Conservation (phyloP, 2,113 vertebrate genomes). For the Oxyura jamaicensis region DNA sequence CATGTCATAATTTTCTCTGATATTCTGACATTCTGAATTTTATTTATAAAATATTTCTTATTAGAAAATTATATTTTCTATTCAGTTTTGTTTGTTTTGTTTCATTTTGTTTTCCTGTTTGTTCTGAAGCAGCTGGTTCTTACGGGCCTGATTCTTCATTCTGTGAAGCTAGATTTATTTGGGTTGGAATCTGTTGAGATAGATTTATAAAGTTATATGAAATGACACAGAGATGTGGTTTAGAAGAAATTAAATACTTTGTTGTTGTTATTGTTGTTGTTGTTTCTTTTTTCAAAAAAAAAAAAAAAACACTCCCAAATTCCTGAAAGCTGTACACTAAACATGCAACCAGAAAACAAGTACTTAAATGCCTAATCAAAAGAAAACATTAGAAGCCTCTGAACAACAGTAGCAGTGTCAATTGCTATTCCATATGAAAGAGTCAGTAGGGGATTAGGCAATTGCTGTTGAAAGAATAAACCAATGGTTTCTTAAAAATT, state of each 20-base stretch:
- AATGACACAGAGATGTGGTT: not conserved
- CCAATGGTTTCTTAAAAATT: not conserved
- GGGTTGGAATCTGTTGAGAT: not conserved
- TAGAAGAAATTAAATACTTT: not conserved
- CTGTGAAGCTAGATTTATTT: not conserved
- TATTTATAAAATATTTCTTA: not conserved
- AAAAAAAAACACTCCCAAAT: not conserved
- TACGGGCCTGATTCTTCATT: not conserved
- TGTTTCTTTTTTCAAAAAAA: no score
- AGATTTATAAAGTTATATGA: not conserved
- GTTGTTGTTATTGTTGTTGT: no score
- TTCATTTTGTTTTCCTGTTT: not conserved
- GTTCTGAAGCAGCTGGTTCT: not conserved
- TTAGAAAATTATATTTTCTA: not conserved
- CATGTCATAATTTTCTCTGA: not conserved
- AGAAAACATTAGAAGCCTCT: not conserved
- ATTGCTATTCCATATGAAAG: not conserved
- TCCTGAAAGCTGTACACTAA: not conserved
- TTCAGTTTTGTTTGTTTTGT: not conserved
- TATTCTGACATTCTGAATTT: not conserved
- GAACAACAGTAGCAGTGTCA: not conserved
- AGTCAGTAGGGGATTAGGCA: slow-evolving; percentile 24
- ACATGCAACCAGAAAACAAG: not conserved
- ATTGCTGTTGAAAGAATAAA: slow-evolving; percentile 27
- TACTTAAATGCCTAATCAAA: not conserved